Conservation (phyloP, 2,113 vertebrate species). For the Hippocampus comes region DNA sequence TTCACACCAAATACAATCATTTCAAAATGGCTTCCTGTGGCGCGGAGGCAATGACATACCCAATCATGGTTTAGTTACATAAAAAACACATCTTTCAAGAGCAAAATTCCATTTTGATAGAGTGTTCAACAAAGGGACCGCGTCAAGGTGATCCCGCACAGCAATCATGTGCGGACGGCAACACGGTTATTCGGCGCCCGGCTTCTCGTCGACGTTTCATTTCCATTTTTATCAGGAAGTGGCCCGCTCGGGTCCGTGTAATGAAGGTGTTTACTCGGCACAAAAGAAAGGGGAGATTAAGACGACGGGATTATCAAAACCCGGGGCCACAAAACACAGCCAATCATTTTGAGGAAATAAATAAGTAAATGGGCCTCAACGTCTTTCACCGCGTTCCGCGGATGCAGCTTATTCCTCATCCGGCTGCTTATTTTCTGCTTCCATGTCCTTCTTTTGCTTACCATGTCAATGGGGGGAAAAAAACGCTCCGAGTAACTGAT, state of each 20-base stretch:
- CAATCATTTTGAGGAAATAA: constrained; percentile 44
- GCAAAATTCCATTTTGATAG: neutral
- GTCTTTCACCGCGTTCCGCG: constrained; percentile 52
- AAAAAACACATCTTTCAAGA: neutral
- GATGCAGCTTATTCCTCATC: constrained; percentile 51
- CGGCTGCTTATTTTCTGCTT: constrained; percentile 14
- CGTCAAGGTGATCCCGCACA: neutral
- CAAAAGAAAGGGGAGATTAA: constrained; percentile 66
- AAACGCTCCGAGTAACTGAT: neutral
- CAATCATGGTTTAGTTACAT: neutral
- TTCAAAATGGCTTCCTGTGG: neutral
- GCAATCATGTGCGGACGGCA: neutral
- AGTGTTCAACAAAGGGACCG: neutral
- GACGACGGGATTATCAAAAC: constrained; percentile 65
- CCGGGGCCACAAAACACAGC: constrained; percentile 59
- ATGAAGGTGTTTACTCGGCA: constrained; percentile 61
- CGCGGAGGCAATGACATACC: neutral
- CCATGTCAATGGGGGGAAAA: neutral
- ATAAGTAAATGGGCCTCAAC: constrained; percentile 51
- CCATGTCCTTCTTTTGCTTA: neutral
- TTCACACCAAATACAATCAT: neutral
- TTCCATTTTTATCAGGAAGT: constrained; percentile 66
- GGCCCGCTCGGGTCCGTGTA: constrained; percentile 58
- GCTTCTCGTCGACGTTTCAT: constrained; percentile 45
- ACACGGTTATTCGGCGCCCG: neutral